Conservation (phyloP, 2,113 vertebrate species). For the Anolis sagrei region DNA sequence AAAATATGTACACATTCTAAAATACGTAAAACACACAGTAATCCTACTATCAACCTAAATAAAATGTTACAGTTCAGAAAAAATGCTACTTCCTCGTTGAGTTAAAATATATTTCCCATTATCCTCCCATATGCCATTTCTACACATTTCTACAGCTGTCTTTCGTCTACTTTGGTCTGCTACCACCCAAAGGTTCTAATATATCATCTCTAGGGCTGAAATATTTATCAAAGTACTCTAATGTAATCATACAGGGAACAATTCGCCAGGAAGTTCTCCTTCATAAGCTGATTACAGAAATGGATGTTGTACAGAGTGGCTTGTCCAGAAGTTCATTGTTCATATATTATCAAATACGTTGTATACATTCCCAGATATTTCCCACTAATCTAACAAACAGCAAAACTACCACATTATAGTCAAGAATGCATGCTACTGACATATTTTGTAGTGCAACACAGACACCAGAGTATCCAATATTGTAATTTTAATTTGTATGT, state of each 20-base stretch:
- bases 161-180: conserved; percentile 59
- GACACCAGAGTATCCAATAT: neutral
- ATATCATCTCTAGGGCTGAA: conserved; percentile 58
- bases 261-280: conserved; percentile 20
- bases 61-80: conserved; percentile 38
- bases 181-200: conserved; percentile 64
- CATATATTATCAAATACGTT: neutral
- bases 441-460: neutral
- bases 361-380: neutral
- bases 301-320: neutral
- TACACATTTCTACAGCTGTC: conserved; percentile 59
- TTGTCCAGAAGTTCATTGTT: conserved; percentile 9
- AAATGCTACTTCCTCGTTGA: neutral
- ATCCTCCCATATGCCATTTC: neutral
- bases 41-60: neutral
- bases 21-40: neutral
- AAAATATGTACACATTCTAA: conserved; percentile 11
- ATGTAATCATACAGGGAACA: conserved; percentile 52
- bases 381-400: neutral
- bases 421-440: neutral
- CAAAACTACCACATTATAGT: neutral
- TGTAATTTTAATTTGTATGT: neutral
- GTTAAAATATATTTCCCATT: neutral
- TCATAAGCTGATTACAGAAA: conserved; percentile 24
- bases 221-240: conserved; percentile 69